Evolutionary conservation across 2,113 vertebrate genomes (phyloP).

Genomic region (Euleptes europaea): DNA sequence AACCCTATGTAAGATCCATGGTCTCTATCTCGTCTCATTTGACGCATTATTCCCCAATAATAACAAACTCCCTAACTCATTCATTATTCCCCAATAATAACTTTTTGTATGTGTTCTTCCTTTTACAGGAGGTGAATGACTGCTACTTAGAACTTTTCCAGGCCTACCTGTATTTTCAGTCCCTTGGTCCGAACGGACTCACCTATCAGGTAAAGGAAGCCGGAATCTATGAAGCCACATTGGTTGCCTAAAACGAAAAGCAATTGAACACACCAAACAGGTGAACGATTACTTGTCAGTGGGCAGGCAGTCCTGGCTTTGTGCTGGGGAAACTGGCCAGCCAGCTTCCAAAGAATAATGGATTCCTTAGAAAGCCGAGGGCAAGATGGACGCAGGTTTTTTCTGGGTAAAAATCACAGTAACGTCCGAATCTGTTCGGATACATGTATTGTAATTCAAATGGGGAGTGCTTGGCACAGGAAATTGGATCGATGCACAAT

Average conservation of each 20-base stretch:
- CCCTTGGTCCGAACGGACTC: conserved; percentile 81
- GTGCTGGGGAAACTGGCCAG: background rate
- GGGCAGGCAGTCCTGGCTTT: background rate
- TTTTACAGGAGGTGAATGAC: conserved; percentile 84
- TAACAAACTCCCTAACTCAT: no score
- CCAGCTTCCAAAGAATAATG: background rate
- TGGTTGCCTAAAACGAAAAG: background rate
- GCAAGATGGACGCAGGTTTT: background rate
- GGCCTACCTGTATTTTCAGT: conserved; percentile 93
- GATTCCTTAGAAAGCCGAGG: background rate
- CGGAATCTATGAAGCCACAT: background rate
- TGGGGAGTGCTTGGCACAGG: rapidly evolving
- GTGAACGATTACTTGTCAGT: background rate
- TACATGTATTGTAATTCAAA: rapidly evolving
- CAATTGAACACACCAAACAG: background rate
- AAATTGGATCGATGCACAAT: rapidly evolving
- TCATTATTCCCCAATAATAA: background rate
- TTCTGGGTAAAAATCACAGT: no score
- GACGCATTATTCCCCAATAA: no score
- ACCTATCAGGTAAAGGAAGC: conserved; percentile 85
- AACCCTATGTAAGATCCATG: no score
- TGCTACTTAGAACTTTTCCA: conserved; percentile 95
- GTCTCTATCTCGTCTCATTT: no score
- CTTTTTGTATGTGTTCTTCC: background rate
- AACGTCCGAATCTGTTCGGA: background rate